These are phyloP conservation scores for Halichondria panicea DNA, from an alignment of 37 sponge, comb jelly and placozoan species.

Conservation along the genomic window DNA sequence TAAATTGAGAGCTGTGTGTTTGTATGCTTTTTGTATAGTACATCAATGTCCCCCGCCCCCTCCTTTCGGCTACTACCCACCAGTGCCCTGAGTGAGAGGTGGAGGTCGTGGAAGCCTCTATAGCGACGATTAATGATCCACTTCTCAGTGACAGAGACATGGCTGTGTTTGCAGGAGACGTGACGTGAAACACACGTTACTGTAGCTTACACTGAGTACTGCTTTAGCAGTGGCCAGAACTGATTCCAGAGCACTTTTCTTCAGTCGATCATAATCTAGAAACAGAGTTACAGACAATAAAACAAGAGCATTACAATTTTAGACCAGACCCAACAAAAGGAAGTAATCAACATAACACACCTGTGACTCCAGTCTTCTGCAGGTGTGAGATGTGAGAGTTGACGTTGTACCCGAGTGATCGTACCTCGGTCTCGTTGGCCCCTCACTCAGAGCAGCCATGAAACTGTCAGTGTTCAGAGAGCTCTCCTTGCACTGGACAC, in stretches of 20 bases:
- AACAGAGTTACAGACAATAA: no score
- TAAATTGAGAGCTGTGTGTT: no score
- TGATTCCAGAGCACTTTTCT: constrained; percentile 13
- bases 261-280: constrained; percentile 22
- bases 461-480: constrained; percentile 49
- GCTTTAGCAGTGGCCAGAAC: constrained; percentile 13
- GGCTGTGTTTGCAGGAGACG: constrained; percentile 50
- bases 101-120: constrained; percentile 65
- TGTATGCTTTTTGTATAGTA: neutral
- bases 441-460: constrained; percentile 26
- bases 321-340: neutral
- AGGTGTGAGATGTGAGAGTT: constrained; percentile 23
- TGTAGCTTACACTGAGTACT: no score
- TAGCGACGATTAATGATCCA: constrained; percentile 50
- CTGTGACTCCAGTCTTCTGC: constrained; percentile 41
- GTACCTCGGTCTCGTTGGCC: constrained; percentile 14
- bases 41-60: no score
- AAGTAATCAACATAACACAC: constrained; percentile 4
- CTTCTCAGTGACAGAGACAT: constrained; percentile 28
- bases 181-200: constrained; percentile 30
- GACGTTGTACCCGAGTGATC: constrained; percentile 3
- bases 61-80: no score
- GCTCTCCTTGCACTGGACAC: constrained; percentile 41
- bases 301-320: neutral
- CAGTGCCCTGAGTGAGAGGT: constrained; percentile 40